These are phyloP conservation scores for Taurulus bubalis DNA, from an alignment of 2,113 vertebrate genomes.

Conservation along the genomic window DNA sequence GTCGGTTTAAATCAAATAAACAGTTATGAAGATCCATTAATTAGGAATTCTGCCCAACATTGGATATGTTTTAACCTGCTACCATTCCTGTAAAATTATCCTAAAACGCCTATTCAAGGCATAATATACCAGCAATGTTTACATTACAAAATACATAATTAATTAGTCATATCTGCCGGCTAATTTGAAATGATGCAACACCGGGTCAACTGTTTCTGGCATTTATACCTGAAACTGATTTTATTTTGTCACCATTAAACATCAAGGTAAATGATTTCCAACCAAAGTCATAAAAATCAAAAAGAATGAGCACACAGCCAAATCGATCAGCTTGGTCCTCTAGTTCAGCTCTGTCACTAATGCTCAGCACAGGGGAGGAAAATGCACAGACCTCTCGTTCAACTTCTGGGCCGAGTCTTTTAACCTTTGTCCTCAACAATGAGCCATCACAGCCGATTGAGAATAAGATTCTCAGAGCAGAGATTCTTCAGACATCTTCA, in stretches of 20 bases:
- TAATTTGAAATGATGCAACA: no score
- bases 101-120: no score
- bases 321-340: neutral
- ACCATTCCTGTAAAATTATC: no score
- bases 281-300: neutral
- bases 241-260: neutral
- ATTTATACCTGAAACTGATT: neutral
- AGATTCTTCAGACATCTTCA: neutral
- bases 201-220: neutral
- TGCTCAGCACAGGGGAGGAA: neutral
- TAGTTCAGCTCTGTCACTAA: neutral
- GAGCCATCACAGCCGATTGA: neutral
- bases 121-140: no score
- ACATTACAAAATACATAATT: no score
- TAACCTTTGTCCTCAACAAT: neutral
- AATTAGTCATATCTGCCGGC: no score
- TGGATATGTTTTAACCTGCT: neutral
- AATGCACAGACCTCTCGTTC: neutral
- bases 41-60: neutral
- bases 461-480: neutral
- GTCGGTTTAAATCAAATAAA: neutral
- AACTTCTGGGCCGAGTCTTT: neutral
- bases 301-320: neutral
- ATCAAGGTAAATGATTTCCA: neutral
- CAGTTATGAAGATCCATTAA: neutral